Conservation (phyloP, 2,113 vertebrate species). For the Numenius arquata region DNA sequence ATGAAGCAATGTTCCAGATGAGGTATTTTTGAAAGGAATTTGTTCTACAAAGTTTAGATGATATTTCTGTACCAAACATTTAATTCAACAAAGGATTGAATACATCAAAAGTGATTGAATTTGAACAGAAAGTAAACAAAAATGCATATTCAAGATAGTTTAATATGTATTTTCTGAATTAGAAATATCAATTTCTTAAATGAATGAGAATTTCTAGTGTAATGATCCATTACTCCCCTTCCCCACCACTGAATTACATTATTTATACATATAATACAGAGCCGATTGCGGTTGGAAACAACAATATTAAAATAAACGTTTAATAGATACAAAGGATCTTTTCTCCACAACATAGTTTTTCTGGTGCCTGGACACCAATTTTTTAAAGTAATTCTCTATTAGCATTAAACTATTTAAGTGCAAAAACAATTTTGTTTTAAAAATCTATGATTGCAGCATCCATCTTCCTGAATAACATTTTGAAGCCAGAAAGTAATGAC, state of each 20-base stretch:
- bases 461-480: constrained; percentile 84
- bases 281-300: constrained; percentile 83
- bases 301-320: constrained; percentile 94
- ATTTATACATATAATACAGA: constrained; percentile 88
- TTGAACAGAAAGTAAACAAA: constrained; percentile 74
- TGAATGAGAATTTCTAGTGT: constrained; percentile 84
- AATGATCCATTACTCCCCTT: constrained; percentile 77
- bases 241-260: constrained; percentile 73
- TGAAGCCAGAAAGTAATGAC: constrained; percentile 79
- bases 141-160: constrained; percentile 87
- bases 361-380: constrained; percentile 76
- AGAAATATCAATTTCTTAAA: constrained; percentile 89
- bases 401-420: constrained; percentile 89
- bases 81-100: constrained; percentile 58
- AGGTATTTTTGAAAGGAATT: constrained; percentile 17
- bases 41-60: constrained; percentile 21
- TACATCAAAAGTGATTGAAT: constrained; percentile 59
- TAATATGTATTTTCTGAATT: constrained; percentile 92
- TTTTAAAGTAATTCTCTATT: constrained; percentile 85
- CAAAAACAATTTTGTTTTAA: constrained; percentile 83
- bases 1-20: neutral
- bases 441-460: constrained; percentile 87
- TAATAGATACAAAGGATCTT: constrained; percentile 88
- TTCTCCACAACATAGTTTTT: constrained; percentile 78
- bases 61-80: constrained; percentile 63